phyloP scores from a whole-genome alignment of 2,113 vertebrate species.

The Gopherus flavomarginatus region DNA sequence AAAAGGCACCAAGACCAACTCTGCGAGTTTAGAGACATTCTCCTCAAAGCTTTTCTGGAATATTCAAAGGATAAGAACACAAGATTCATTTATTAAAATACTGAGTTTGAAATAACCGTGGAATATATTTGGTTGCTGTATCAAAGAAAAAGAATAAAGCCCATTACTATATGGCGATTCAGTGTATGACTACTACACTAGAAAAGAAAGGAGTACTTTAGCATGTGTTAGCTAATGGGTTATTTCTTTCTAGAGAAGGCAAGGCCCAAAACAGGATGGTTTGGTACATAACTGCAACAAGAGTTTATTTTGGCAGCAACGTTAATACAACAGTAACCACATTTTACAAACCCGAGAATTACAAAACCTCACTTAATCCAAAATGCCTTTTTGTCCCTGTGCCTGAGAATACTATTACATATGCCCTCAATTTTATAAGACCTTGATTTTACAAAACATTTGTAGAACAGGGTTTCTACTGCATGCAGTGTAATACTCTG shows the following conservation, averaged over 20 bases:
- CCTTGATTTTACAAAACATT: not conserved
- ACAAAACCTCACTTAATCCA: not conserved
- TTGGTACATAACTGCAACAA: not conserved
- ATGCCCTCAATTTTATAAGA: not conserved
- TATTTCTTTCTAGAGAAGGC: not conserved
- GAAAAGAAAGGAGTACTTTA: not conserved
- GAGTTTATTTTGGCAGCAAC: not conserved
- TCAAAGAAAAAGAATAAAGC: not conserved
- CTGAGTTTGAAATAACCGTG: not conserved
- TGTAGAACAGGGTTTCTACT: not conserved
- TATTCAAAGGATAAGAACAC: not conserved
- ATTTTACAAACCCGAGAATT: not conserved
- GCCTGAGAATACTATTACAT: not conserved
- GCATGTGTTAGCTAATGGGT: not conserved
- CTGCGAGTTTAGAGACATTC: not conserved
- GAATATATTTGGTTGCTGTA: not conserved
- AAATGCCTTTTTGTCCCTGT: not conserved
- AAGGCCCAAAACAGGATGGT: not conserved
- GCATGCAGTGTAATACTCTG: not conserved
- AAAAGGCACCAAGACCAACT: not conserved
- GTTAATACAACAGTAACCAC: not conserved
- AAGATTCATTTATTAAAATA: not conserved
- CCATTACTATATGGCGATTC: not conserved
- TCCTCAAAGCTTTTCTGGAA: rapidly evolving
- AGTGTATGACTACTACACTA: not conserved